Evolutionary conservation across 2,888 invertebrate genomes (phyloP).

Genomic region (Eupithecia subfuscata): DNA sequence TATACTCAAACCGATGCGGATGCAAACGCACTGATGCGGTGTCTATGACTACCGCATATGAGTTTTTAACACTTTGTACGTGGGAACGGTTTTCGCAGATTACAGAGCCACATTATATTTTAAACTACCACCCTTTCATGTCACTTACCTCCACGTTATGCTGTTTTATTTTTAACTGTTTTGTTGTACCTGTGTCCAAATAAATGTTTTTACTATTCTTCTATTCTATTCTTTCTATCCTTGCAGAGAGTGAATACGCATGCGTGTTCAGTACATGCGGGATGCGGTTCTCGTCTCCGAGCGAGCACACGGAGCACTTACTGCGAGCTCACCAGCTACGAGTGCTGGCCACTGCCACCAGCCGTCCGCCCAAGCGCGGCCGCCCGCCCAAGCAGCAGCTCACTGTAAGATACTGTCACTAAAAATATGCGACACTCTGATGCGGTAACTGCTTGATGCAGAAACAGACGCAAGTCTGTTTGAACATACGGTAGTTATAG

Average conservation of each 20-base stretch:
- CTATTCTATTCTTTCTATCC: no score
- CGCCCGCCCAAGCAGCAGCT: conserved; percentile 42
- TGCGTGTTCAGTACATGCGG: conserved; percentile 79
- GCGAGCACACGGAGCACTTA: conserved; percentile 79
- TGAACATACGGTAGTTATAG: no score
- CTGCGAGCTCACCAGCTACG: conserved; percentile 76
- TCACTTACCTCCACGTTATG: no score
- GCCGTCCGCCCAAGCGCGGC: conserved; percentile 49
- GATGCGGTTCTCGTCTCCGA: conserved; percentile 63
- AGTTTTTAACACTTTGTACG: neutral
- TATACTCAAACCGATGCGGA: neutral
- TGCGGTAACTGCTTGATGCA: neutral
- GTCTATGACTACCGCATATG: neutral
- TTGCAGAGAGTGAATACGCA: conserved; percentile 52
- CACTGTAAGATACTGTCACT: conserved; percentile 11
- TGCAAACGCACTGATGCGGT: neutral
- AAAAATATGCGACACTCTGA: neutral
- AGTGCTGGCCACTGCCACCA: conserved; percentile 58
- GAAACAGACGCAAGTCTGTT: no score
- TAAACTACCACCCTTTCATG: no score
- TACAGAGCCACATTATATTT: no score
- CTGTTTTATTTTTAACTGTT: no score
- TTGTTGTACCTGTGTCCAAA: no score
- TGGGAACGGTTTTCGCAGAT: neutral
- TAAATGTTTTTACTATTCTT: no score